Evolutionary conservation across 1,140 invertebrate genomes (phyloP).

Genomic region (Heliothis virescens): DNA sequence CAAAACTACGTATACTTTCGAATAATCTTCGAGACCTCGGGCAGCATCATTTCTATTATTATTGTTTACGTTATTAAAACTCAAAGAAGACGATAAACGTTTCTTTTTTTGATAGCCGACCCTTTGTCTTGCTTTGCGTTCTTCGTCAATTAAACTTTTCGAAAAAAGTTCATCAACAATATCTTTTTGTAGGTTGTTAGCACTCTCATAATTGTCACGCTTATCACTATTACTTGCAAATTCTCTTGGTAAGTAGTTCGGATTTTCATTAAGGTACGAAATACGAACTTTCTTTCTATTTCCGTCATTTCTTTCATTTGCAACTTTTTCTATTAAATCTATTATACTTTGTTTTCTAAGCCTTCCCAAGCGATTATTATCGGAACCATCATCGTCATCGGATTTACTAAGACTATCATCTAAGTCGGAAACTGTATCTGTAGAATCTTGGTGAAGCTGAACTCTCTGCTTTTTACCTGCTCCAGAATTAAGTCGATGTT

Average conservation of each 20-base stretch:
- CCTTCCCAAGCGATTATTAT: background rate
- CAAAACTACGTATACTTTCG: slow-evolving; percentile 67
- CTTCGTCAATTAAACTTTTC: background rate
- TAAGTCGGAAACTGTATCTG: background rate
- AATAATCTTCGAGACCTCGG: slow-evolving; percentile 54
- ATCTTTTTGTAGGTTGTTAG: background rate
- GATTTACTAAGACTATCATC: background rate
- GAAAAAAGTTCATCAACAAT: slow-evolving; percentile 23
- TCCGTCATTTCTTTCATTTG: background rate
- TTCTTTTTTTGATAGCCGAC: background rate
- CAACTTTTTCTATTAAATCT: background rate
- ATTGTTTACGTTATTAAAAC: background rate
- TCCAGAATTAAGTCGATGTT: background rate
- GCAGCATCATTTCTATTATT: background rate
- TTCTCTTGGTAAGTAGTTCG: background rate
- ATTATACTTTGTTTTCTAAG: background rate
- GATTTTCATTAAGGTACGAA: background rate
- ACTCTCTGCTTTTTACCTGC: background rate
- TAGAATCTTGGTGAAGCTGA: background rate
- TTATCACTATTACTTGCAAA: background rate
- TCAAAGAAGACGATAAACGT: background rate
- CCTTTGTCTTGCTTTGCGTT: background rate
- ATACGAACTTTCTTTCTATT: background rate
- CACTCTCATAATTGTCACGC: background rate
- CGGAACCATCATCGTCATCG: background rate